A percentile compares a stretch with the other conserved stretches of the same genome.
Evolutionary conservation across 2,113 vertebrate genomes (phyloP).

Genomic region (Oryzias woworae): DNA sequence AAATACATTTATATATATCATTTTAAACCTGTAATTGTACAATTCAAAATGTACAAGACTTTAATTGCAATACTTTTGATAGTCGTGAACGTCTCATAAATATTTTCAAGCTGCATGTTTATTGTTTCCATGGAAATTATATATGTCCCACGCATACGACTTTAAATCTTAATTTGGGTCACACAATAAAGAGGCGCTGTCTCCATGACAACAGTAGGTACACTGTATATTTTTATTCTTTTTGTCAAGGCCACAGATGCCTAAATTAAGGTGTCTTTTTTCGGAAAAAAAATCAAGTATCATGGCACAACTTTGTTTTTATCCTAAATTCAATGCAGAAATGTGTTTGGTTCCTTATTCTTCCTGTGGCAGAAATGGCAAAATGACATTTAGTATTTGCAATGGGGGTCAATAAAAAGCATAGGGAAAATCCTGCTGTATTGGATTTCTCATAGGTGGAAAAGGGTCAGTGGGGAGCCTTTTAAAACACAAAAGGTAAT

Average conservation of each 20-base stretch:
- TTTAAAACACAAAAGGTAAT: conserved; percentile 28
- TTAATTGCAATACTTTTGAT: not conserved
- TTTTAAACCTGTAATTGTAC: too few species aligned
- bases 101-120: not conserved
- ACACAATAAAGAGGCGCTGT: conserved; percentile 31
- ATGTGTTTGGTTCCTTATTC: conserved; percentile 20
- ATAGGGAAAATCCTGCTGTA: conserved; percentile 34
- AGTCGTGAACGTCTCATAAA: not conserved
- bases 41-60: too few species aligned
- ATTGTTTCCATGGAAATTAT: conserved; percentile 16
- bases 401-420: conserved; percentile 45
- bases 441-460: conserved; percentile 52
- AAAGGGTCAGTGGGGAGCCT: conserved; percentile 28
- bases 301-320: not conserved
- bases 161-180: conserved; percentile 55
- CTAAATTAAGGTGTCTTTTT: conserved; percentile 25
- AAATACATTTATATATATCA: too few species aligned
- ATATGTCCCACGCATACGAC: conserved; percentile 30
- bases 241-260: conserved; percentile 19
- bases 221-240: conserved; percentile 24
- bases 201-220: conserved; percentile 51
- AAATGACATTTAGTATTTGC: conserved; percentile 23
- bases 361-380: conserved; percentile 12
- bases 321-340: conserved; percentile 16
- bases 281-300: conserved; percentile 10